These are phyloP conservation scores for Callitettix versicolor DNA, from an alignment of 1,140 invertebrate genomes.

Conservation along the genomic window DNA sequence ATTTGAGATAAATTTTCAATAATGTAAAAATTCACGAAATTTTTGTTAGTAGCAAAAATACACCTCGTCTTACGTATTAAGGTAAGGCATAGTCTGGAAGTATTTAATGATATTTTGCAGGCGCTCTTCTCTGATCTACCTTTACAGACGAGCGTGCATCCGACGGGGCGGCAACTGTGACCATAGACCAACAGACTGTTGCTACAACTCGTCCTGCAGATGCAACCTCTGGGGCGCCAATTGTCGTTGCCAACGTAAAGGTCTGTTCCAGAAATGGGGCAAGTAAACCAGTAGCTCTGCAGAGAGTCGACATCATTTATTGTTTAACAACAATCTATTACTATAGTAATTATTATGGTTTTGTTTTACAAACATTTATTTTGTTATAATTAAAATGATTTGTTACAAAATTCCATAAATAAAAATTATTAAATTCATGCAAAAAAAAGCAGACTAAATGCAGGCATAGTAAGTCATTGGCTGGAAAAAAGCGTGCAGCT, in stretches of 20 bases:
- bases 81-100: conserved; percentile 3
- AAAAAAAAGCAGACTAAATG: too few species aligned
- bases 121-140: conserved; percentile 75
- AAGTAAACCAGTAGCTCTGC: conserved; percentile 21
- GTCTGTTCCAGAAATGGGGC: conserved; percentile 84
- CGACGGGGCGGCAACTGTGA: conserved; percentile 71
- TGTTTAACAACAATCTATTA: too few species aligned
- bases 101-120: conserved; percentile 35
- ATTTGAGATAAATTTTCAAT: too few species aligned
- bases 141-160: conserved; percentile 77
- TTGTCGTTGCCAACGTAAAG: conserved; percentile 78
- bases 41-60: background rate
- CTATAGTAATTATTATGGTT: too few species aligned
- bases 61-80: background rate
- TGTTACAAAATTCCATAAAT: too few species aligned
- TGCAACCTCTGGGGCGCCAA: conserved; percentile 87
- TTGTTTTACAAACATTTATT: too few species aligned
- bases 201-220: conserved; percentile 72
- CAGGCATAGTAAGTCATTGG: too few species aligned
- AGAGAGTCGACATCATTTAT: too few species aligned
- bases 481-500: too few species aligned
- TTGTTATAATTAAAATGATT: too few species aligned
- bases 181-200: conserved; percentile 74
- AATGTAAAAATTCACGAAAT: too few species aligned
- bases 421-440: too few species aligned